Evolutionary conservation across 1,140 invertebrate genomes (phyloP).

Genomic region (Euura saliciscinereae): DNA sequence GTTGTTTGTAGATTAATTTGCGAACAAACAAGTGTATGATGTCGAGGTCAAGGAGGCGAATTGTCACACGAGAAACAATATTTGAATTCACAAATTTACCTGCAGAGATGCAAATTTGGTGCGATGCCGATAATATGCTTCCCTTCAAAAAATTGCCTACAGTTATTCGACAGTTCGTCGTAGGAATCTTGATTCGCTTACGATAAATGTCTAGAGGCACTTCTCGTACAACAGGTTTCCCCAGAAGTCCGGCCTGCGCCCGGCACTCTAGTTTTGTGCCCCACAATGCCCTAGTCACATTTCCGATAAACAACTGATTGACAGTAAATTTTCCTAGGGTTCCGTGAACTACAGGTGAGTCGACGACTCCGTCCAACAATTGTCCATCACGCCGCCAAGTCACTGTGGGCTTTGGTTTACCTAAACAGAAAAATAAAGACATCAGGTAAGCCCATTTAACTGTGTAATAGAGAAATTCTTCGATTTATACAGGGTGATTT

Average conservation of each 20-base stretch:
- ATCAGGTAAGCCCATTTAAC: no score
- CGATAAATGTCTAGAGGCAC: constrained; percentile 71
- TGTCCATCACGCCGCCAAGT: constrained; percentile 80
- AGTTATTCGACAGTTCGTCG: no score
- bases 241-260: constrained; percentile 69
- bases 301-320: constrained; percentile 70
- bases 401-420: constrained; percentile 73
- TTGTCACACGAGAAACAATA: no score
- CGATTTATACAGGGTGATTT: no score
- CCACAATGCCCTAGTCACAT: constrained; percentile 66
- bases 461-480: no score
- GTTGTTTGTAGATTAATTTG: no score
- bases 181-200: constrained; percentile 54
- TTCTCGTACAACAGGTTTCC: constrained; percentile 62
- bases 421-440: constrained; percentile 39
- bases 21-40: no score
- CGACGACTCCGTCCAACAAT: constrained; percentile 71
- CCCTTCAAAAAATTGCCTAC: no score
- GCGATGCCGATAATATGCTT: no score
- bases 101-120: no score
- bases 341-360: constrained; percentile 63
- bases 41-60: no score
- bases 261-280: constrained; percentile 71
- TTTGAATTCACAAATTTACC: no score
- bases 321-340: constrained; percentile 64